phyloP scores from a whole-genome alignment of 2,888 invertebrate genomes.

The Timandra comae region DNA sequence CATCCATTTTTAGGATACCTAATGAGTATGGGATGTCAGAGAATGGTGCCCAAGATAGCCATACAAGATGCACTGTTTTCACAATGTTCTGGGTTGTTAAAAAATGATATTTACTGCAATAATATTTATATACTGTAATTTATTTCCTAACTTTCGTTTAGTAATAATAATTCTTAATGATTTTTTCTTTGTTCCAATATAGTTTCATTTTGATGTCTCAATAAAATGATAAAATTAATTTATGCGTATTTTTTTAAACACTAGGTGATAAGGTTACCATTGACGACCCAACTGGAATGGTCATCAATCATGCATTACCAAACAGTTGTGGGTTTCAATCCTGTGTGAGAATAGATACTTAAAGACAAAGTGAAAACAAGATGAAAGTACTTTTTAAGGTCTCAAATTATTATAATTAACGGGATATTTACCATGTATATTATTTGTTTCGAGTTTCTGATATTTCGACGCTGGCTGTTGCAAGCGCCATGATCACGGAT shows the following conservation, averaged over 20 bases:
- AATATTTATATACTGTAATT: slow-evolving; percentile 48
- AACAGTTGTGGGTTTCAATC: no score
- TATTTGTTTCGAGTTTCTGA: no score
- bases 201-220: slow-evolving; percentile 1
- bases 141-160: slow-evolving; percentile 11
- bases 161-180: slow-evolving; percentile 9
- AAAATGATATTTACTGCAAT: slow-evolving; percentile 47
- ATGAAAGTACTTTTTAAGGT: no score
- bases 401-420: no score
- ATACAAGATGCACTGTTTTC: slow-evolving; percentile 43
- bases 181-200: slow-evolving; percentile 6
- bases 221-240: not conserved
- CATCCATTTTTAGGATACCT: slow-evolving; percentile 54
- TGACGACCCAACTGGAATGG: no score
- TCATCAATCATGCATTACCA: no score
- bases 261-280: no score
- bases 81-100: slow-evolving; percentile 43
- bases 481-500: no score
- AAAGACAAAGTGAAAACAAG: no score
- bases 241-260: no score
- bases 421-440: no score
- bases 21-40: slow-evolving; percentile 38
- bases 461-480: no score
- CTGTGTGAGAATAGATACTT: not conserved
- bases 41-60: slow-evolving; percentile 41